Conservation (phyloP, 2,113 vertebrate species). For the Ctenomys sociabilis region DNA sequence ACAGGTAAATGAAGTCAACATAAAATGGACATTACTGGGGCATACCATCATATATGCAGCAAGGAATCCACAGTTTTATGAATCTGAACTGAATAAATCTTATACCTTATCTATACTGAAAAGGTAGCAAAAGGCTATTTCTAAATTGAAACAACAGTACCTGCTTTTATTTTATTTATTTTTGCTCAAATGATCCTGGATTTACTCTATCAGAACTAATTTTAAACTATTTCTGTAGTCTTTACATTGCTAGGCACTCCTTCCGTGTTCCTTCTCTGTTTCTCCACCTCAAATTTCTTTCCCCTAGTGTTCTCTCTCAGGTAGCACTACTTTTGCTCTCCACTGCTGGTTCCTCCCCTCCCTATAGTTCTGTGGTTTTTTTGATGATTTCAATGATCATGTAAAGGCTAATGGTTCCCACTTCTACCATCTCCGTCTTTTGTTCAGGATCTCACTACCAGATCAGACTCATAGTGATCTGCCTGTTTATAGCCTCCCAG, state of each 20-base stretch:
- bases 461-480: too few species aligned
- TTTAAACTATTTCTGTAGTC: conserved; percentile 15
- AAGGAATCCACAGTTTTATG: conserved; percentile 31
- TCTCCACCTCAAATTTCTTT: neutral
- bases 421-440: neutral
- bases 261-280: neutral
- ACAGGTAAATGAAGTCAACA: neutral
- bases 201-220: neutral
- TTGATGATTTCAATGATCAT: neutral
- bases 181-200: neutral
- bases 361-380: neutral
- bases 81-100: neutral
- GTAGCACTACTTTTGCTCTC: neutral
- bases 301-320: neutral
- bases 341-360: neutral
- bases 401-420: neutral
- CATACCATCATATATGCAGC: neutral
- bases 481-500: too few species aligned
- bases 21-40: neutral
- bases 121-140: neutral
- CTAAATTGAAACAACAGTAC: neutral
- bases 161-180: conserved; percentile 22
- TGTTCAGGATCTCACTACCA: too few species aligned
- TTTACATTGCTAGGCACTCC: neutral
- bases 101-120: neutral